Percentiles rank a stretch among this genome's conserved stretches.
phyloP scores from a whole-genome alignment of 2,797 vertebrate species.

The Falco naumanni region DNA sequence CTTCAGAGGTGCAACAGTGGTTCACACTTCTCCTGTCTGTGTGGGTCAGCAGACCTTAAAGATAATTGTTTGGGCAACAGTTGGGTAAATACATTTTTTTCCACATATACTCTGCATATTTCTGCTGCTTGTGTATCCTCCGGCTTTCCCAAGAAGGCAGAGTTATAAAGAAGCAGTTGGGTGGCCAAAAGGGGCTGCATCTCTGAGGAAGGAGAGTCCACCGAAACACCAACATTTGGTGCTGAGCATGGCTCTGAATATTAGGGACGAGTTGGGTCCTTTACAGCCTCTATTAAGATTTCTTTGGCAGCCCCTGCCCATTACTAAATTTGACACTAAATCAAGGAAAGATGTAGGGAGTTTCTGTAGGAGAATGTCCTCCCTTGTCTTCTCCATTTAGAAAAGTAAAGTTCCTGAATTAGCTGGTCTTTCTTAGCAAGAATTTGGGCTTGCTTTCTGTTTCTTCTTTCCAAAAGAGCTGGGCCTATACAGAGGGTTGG shows the following conservation, averaged over 20 bases:
- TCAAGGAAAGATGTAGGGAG: not conserved
- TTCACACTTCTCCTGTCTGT: not conserved
- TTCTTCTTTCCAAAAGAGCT: not conserved
- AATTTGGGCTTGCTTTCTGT: not conserved
- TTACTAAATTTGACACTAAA: not conserved
- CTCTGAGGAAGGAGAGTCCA: not conserved
- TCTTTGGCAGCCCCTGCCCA: not conserved
- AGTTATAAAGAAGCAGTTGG: not conserved
- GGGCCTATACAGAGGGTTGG: not conserved
- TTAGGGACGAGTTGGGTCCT: not conserved
- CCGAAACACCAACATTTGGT: not conserved
- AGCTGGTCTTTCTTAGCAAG: not conserved
- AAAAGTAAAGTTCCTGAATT: not conserved
- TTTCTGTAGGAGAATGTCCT: not conserved
- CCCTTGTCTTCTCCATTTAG: not conserved
- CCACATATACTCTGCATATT: not conserved
- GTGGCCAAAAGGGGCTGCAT: not conserved
- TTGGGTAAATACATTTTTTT: not conserved
- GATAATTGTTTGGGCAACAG: not conserved
- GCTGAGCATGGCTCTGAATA: not conserved
- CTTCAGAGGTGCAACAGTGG: rapidly evolving
- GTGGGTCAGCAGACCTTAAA: not conserved
- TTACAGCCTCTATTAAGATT: not conserved
- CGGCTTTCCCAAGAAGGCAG: not conserved
- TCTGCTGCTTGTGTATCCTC: not conserved